Percentiles rank a stretch among this genome's conserved stretches.
These are phyloP conservation scores for Lysandra coridon DNA, from an alignment of 2,888 invertebrate genomes.

Conservation along the genomic window DNA sequence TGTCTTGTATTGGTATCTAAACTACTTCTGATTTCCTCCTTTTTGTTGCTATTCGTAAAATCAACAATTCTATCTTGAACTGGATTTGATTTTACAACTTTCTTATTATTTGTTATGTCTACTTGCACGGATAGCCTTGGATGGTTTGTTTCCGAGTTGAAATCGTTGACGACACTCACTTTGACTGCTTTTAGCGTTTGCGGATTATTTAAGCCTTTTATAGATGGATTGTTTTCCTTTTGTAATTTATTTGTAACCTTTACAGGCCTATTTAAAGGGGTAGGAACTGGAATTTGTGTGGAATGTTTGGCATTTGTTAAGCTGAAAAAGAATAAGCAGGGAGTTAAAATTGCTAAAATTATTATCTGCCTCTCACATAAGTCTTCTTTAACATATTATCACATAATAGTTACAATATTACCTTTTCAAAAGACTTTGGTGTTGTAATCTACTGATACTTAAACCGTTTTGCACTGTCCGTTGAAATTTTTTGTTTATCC, in stretches of 20 bases:
- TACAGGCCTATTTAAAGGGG: slow-evolving; percentile 43
- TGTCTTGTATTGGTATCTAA: slow-evolving; percentile 43
- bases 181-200: slow-evolving; percentile 53
- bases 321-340: slow-evolving; percentile 51
- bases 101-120: slow-evolving; percentile 59
- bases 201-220: slow-evolving; percentile 53
- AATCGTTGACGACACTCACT: slow-evolving; percentile 58
- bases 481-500: slow-evolving; percentile 68
- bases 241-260: slow-evolving; percentile 55
- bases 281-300: slow-evolving; percentile 51
- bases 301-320: slow-evolving; percentile 60
- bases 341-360: slow-evolving; percentile 27
- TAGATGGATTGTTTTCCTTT: slow-evolving; percentile 66
- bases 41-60: slow-evolving; percentile 39
- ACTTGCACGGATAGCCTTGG: slow-evolving; percentile 58
- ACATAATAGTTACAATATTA: slow-evolving; percentile 44
- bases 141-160: slow-evolving; percentile 46
- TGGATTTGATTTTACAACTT: slow-evolving; percentile 52
- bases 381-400: slow-evolving; percentile 26
- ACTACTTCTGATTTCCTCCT: slow-evolving; percentile 35
- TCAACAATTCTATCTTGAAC: slow-evolving; percentile 45
- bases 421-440: slow-evolving; percentile 71
- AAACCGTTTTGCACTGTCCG: slow-evolving; percentile 61
- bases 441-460: slow-evolving; percentile 63
- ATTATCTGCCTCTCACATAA: slow-evolving; percentile 26